Base-by-base conservation (phyloP, 1,140 invertebrate species). In the Hyposmocoma kahamanoa region DNA sequence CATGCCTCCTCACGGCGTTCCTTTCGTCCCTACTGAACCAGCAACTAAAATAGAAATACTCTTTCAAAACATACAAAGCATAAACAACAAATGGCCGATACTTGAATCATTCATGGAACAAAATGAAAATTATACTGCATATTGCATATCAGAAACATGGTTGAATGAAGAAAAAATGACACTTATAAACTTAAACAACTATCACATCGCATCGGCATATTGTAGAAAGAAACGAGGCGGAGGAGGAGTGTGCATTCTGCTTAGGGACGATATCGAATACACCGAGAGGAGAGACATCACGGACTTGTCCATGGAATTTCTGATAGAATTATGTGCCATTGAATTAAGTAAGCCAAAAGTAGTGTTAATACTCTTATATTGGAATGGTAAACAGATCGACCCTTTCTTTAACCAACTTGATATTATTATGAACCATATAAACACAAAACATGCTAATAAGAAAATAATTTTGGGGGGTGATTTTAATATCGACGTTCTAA, bases 11-110 rank as follows among this genome's bases (percentile, higher is more conserved):
- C n/a, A n/a, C n/a, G n/a, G n/a, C n/a, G n/a, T n/a, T n/a, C n/a
- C n/a, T n/a, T n/a, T n/a, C n/a, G n/a, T n/a, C n/a, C n/a, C n/a
- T n/a, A n/a, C n/a, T n/a, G n/a, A n/a, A n/a, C n/a, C n/a, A n/a
- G n/a, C n/a, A n/a, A n/a, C n/a, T n/a, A n/a, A n/a, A n/a, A n/a
- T 41, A 9, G 10, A 11, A 20, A 41, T 41, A 17, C 13, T 43
- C 17, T 13, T 43, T 8, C 42, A 43, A 43, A 43, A 43, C 13
- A 22, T 43, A 11, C 42, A 43, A 24, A 43, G 42, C 22, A 13
- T 43, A 20, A 43, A 24, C n/a, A n/a, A n/a, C 3, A 43, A 22
- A 11, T 26, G 26, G 26, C 13, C 18, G 9, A 3, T n/a, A 11
- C 11, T 43, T 20, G 15, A 26, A 13, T 21, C 24, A 43, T 15